Evolutionary conservation across 2,888 invertebrate species (phyloP).

Genomic region (Harpalus rufipes): DNA sequence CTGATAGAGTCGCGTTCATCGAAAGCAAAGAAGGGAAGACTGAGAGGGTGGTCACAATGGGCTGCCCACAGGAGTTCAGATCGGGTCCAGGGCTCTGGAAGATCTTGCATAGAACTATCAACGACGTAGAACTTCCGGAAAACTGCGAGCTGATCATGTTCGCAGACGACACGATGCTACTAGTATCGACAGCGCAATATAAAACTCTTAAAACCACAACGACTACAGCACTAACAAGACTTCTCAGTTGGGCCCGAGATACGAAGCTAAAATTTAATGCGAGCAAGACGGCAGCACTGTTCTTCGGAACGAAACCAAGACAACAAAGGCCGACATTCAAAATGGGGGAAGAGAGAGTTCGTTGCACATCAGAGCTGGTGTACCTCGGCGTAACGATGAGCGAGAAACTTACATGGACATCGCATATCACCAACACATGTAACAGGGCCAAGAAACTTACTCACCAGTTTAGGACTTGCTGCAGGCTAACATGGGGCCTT

Average conservation of each 20-base stretch:
- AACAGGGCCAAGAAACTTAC: no score
- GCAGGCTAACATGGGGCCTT: no score
- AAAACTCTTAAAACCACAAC: constrained; percentile 23
- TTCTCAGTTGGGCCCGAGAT: not conserved
- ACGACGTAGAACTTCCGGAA: constrained; percentile 44
- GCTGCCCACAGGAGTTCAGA: constrained; percentile 66
- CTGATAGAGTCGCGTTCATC: not conserved
- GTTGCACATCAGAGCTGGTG: no score
- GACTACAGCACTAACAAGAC: constrained; percentile 1
- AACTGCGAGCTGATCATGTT: constrained; percentile 62
- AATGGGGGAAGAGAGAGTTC: no score
- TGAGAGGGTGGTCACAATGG: constrained; percentile 33
- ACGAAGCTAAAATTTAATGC: constrained; percentile 56
- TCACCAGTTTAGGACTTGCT: no score
- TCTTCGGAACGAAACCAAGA: no score
- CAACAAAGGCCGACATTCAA: no score
- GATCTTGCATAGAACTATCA: constrained; percentile 51
- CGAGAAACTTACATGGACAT: no score
- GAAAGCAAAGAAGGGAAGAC: constrained; percentile 5
- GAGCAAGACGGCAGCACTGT: constrained; percentile 61
- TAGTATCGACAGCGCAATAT: constrained; percentile 12
- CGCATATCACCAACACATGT: no score
- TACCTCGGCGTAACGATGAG: no score
- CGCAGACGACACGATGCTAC: constrained; percentile 66
- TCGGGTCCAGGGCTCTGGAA: constrained; percentile 58